Evolutionary conservation across 1,140 invertebrate species (phyloP), one percentile per base, ranked within the genome.

Genomic region (Aricia agestis): DNA sequence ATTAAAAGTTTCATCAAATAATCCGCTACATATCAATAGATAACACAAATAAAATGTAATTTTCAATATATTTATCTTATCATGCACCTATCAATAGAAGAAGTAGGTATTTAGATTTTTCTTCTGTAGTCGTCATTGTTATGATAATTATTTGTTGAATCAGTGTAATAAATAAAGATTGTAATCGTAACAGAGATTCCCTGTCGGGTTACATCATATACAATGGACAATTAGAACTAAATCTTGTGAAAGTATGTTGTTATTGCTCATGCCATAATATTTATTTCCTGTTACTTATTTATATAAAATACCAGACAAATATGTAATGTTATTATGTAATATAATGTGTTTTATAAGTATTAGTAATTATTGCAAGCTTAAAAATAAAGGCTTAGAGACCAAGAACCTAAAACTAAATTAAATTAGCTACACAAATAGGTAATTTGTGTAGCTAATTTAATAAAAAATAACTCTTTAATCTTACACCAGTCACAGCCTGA

Each of bases 21-120:
- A 52, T 15, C 11, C 45, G 13, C 5, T 9, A 15, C 19, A 19
- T 63, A 63, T 25, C 45, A 13, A 25, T 19, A 63, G 59, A 63
- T 63, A 63, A 63, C 59, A 63, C 9, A 25, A 18, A 17, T 63
- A 63, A 19, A 63, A 9, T 18, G n/a, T 59, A 63, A 19, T 63
- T 18, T 63, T 63, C 9, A 63, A 25, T 19, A 25, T 19, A 7
- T 63, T 63, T 19, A 63, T 63, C 59, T 63, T 63, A 63, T 63
- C 59, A 63, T 36, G 6, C 19, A 25, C 0, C 18, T 63, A 63
- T 63, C 18, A 25, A 52, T 31, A 25, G 25, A 25, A 19, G 59
- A 19, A 63, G 59, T 19, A 63, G 59, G 25, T 63, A 19, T 19
- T 63, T 19, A 25, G 18, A 19, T 63, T 63, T 63, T 63, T 63